A percentile compares a stretch with the other conserved stretches of the same genome.
Conservation (phyloP, 2,888 invertebrate species). For the Lagria hirta region DNA sequence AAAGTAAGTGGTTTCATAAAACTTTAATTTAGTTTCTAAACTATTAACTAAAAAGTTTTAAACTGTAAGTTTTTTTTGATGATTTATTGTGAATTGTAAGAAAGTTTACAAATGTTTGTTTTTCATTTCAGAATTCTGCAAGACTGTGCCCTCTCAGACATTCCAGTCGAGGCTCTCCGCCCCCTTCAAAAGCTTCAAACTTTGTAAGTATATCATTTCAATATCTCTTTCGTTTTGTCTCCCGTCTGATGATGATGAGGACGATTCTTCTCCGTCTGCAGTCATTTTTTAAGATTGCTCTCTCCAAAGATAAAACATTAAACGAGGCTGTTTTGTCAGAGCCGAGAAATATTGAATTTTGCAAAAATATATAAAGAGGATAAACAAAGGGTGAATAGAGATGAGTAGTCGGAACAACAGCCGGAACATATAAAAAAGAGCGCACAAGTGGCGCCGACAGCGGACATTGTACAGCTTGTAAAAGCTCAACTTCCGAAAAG, state of each 20-base stretch:
- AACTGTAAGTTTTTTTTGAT: too few relatives aligned
- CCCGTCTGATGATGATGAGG: constrained; percentile 4
- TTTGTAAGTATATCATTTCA: constrained; percentile 58
- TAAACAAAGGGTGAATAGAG: constrained; percentile 28
- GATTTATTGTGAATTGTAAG: too few relatives aligned
- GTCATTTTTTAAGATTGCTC: constrained; percentile 18
- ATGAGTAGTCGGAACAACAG: constrained; percentile 21
- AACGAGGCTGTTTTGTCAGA: constrained; percentile 3
- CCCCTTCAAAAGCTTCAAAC: constrained; percentile 59
- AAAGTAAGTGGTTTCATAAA: too few relatives aligned
- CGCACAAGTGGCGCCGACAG: constrained; percentile 20
- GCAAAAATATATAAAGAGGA: constrained; percentile 13
- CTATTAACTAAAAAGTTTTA: too few relatives aligned
- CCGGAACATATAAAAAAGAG: constrained; percentile 16
- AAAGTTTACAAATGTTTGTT: too few relatives aligned
- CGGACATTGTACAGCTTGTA: constrained; percentile 5
- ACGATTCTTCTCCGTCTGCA: constrained; percentile 6
- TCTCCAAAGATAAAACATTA: background rate
- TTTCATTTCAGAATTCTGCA: constrained; percentile 59
- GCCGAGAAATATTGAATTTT: constrained; percentile 23
- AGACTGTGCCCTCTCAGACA: constrained; percentile 60
- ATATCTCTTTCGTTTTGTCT: constrained; percentile 14
- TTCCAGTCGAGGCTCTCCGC: constrained; percentile 59
- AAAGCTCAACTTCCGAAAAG: constrained; percentile 7
- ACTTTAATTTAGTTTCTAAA: too few relatives aligned